Evolutionary conservation across 2,888 invertebrate species (phyloP).

Genomic region (Tetheella fluctuosa): DNA sequence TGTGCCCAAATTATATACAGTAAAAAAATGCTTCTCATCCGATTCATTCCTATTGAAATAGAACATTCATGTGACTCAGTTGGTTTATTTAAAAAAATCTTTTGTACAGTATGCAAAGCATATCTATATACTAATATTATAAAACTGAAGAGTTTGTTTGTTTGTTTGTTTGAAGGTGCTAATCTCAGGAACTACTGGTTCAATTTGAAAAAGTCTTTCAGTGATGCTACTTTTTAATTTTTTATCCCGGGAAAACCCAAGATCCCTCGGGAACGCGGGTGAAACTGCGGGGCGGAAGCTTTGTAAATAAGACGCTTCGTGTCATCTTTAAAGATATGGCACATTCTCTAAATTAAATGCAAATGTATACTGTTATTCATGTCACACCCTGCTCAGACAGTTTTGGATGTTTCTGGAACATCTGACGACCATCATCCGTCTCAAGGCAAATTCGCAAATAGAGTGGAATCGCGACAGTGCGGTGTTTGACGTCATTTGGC

Average conservation of each 20-base stretch:
- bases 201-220: too few relatives aligned
- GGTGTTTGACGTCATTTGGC: slow-evolving; percentile 49
- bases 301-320: neutral
- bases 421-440: slow-evolving; percentile 30
- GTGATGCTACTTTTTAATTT: too few relatives aligned
- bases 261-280: too few relatives aligned
- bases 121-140: too few relatives aligned
- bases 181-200: too few relatives aligned
- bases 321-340: too few relatives aligned
- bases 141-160: too few relatives aligned
- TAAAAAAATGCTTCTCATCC: neutral
- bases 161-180: too few relatives aligned
- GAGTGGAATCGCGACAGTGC: slow-evolving; percentile 34
- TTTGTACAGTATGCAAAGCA: neutral
- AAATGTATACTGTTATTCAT: neutral
- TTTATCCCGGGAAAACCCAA: too few relatives aligned
- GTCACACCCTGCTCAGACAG: slow-evolving; percentile 1
- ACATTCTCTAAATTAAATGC: neutral
- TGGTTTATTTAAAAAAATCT: neutral
- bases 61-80: neutral
- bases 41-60: neutral
- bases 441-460: slow-evolving; percentile 52
- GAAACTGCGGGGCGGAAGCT: too few relatives aligned
- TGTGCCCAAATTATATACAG: too few relatives aligned
- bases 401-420: slow-evolving; percentile 29